A percentile compares a stretch with the other conserved stretches of the same genome.
Conservation (phyloP, 1,140 invertebrate genomes). For the Megalonaias nervosa region DNA sequence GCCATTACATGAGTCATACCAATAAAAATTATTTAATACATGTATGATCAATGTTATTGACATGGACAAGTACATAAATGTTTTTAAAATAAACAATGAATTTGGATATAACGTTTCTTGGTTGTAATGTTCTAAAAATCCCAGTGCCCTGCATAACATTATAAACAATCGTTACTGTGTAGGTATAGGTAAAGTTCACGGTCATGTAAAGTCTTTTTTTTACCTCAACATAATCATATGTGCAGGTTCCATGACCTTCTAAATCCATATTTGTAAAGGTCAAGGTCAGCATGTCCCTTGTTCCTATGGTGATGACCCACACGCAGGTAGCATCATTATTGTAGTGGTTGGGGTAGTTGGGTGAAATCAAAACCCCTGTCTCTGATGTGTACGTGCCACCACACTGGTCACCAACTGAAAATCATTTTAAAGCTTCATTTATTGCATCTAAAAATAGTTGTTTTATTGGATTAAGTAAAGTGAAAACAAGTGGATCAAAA, state of each 20-base stretch:
- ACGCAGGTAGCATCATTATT: conserved; percentile 64
- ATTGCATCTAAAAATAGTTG: neutral
- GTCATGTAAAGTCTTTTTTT: neutral
- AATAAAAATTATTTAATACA: no score
- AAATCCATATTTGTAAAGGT: conserved; percentile 77
- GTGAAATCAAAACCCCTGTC: conserved; percentile 61
- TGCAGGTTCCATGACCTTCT: conserved; percentile 60
- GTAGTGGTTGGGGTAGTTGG: conserved; percentile 65
- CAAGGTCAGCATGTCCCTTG: conserved; percentile 80
- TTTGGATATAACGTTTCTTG: no score
- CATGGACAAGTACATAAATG: no score
- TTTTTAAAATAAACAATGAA: no score
- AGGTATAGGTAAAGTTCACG: no score
- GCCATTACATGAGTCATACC: no score
- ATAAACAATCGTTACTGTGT: no score
- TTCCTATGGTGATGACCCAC: conserved; percentile 64
- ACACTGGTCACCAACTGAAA: conserved; percentile 54
- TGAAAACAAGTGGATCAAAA: neutral
- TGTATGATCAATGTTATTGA: no score
- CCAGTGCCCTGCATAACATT: no score
- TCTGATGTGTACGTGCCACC: conserved; percentile 56
- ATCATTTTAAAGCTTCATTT: neutral
- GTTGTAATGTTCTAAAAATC: no score
- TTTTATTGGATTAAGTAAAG: neutral
- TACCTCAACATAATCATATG: conserved; percentile 70